phyloP scores from a whole-genome alignment of 2,888 invertebrate species.

The Stenchaetothrips biformis region DNA sequence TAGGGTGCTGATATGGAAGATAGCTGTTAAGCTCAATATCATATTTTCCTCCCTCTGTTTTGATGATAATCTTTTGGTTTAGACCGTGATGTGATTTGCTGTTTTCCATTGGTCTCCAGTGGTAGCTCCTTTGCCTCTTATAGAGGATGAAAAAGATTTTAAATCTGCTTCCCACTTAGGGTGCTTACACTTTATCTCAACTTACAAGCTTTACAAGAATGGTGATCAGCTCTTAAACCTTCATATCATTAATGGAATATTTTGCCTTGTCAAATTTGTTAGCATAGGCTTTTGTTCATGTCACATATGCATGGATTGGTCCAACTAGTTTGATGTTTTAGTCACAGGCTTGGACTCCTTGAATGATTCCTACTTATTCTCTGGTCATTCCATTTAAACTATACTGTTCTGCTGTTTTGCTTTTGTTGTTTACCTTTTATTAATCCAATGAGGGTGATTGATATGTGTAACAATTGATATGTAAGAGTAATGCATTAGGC shows the following conservation, averaged over 20 bases:
- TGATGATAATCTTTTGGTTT: not conserved
- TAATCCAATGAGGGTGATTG: no score
- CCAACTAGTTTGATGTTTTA: no score
- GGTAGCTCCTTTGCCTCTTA: not conserved
- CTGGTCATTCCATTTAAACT: not conserved
- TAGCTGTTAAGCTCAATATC: not conserved
- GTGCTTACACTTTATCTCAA: not conserved
- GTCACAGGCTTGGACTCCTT: not conserved
- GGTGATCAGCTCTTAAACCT: not conserved
- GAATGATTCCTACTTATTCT: slow-evolving; percentile 1
- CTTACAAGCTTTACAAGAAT: not conserved
- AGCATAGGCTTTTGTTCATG: not conserved
- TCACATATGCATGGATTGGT: not conserved
- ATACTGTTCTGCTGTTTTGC: not conserved
- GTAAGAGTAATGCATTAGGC: no score
- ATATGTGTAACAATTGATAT: no score
- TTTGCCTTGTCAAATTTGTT: no score
- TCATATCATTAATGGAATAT: no score
- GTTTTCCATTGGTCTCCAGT: slow-evolving; percentile 10
- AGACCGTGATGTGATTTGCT: not conserved
- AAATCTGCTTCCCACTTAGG: not conserved
- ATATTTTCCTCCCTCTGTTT: not conserved
- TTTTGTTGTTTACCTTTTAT: not conserved
- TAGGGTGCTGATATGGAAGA: not conserved
- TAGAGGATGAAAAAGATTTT: slow-evolving; percentile 12